Percentiles rank a stretch among this genome's conserved stretches.
Conservation (phyloP, 1,140 invertebrate genomes). For the Camponotus vicinus region DNA sequence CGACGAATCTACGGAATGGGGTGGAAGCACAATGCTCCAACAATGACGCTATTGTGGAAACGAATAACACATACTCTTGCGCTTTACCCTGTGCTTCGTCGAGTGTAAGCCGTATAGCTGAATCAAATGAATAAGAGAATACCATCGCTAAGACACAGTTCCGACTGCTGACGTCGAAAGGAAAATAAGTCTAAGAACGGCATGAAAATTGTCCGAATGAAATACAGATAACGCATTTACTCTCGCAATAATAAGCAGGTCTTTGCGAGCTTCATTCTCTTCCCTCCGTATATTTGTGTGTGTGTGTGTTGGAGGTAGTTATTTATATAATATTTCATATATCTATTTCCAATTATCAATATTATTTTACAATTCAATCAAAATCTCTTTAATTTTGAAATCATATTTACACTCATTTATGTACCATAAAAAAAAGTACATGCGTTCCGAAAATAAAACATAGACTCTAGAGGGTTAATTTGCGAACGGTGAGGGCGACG, state of each 20-base stretch:
- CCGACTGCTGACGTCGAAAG: conserved; percentile 10
- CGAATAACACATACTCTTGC: conserved; percentile 82
- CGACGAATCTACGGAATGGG: conserved; percentile 82
- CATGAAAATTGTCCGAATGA: conserved; percentile 25
- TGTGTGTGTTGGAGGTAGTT: not conserved
- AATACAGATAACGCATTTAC: conserved; percentile 7
- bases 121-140: conserved; percentile 82
- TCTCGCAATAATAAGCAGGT: not conserved
- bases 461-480: not conserved
- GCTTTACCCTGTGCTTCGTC: conserved; percentile 77
- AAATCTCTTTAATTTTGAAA: conserved; percentile 12
- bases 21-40: conserved; percentile 82
- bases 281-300: not conserved
- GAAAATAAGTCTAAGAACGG: conserved; percentile 44
- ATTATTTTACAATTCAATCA: not conserved
- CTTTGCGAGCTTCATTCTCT: too few relatives aligned
- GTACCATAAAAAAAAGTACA: not conserved
- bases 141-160: conserved; percentile 77
- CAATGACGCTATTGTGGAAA: conserved; percentile 83
- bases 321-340: not conserved
- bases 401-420: not conserved
- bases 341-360: not conserved
- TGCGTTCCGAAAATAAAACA: conserved; percentile 4
- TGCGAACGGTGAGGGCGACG: not conserved
- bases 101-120: conserved; percentile 79